These are phyloP conservation scores for Fopius arisanus DNA, from an alignment of 1,140 invertebrate species.

Conservation along the genomic window DNA sequence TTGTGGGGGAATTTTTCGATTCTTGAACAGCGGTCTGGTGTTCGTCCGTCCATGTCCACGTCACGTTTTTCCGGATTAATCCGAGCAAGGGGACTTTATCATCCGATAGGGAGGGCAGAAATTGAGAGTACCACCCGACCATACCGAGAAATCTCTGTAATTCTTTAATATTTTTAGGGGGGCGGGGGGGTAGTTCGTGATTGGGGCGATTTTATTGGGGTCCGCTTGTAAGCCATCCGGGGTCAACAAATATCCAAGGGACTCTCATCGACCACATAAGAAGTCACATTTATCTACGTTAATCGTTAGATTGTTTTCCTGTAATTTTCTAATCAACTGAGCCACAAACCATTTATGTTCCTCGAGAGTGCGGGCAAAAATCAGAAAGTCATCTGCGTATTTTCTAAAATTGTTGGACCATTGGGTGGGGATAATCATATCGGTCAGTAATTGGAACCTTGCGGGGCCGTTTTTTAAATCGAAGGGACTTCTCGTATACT, in stretches of 20 bases:
- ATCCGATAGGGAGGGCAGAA: background rate
- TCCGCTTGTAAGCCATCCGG: background rate
- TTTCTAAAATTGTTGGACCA: background rate
- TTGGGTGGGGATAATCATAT: background rate
- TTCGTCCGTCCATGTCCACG: background rate
- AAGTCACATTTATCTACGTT: background rate
- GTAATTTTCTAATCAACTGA: background rate
- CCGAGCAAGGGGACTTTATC: background rate
- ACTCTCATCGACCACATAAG: background rate
- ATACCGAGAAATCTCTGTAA: conserved; percentile 9
- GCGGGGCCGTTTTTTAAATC: conserved; percentile 4
- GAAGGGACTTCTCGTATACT: conserved; percentile 20
- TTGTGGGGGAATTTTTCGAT: background rate
- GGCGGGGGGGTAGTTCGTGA: background rate
- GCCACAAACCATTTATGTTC: background rate
- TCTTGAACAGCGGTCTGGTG: background rate
- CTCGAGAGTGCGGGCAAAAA: background rate
- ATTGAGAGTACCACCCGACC: background rate
- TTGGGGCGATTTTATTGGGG: background rate
- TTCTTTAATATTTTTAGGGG: background rate
- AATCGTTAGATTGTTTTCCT: background rate
- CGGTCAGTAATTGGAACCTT: background rate
- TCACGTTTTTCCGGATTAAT: background rate
- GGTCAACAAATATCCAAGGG: background rate
- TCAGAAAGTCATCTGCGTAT: background rate